phyloP scores from a whole-genome alignment of 2,797 vertebrate species.

The Triplophysa yarkandensis region DNA sequence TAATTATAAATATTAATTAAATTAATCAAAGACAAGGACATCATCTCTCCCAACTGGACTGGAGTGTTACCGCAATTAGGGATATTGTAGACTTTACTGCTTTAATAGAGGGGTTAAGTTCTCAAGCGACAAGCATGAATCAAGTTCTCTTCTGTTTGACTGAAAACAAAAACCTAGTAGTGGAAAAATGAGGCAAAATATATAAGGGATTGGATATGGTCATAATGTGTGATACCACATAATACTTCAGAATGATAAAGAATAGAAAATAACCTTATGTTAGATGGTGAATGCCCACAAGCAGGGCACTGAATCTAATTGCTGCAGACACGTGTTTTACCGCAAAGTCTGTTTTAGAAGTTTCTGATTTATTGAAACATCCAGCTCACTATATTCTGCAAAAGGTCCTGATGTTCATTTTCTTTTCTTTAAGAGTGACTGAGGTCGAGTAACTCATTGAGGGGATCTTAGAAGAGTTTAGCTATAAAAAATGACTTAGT shows the following conservation, averaged over 20 bases:
- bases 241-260: slow-evolving; percentile 22
- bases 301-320: slow-evolving; percentile 73
- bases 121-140: slow-evolving; percentile 42
- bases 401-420: slow-evolving; percentile 51
- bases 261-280: slow-evolving; percentile 40
- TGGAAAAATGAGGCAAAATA: slow-evolving; percentile 16
- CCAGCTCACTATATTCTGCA: slow-evolving; percentile 20
- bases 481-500: neutral
- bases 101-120: slow-evolving; percentile 63
- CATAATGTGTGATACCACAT: slow-evolving; percentile 14
- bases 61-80: slow-evolving; percentile 63
- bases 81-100: slow-evolving; percentile 52
- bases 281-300: slow-evolving; percentile 62
- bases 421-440: slow-evolving; percentile 12
- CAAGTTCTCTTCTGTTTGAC: neutral
- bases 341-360: slow-evolving; percentile 26
- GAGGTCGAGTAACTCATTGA: slow-evolving; percentile 33
- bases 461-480: slow-evolving; percentile 52
- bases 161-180: slow-evolving; percentile 2
- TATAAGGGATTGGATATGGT: slow-evolving; percentile 19
- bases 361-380: slow-evolving; percentile 50
- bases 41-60: slow-evolving; percentile 68
- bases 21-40: slow-evolving; percentile 75
- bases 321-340: slow-evolving; percentile 69
- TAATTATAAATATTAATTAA: slow-evolving; percentile 79